Base-by-base conservation (phyloP, 2,797 vertebrate genomes). In the Anniella stebbinsi region DNA sequence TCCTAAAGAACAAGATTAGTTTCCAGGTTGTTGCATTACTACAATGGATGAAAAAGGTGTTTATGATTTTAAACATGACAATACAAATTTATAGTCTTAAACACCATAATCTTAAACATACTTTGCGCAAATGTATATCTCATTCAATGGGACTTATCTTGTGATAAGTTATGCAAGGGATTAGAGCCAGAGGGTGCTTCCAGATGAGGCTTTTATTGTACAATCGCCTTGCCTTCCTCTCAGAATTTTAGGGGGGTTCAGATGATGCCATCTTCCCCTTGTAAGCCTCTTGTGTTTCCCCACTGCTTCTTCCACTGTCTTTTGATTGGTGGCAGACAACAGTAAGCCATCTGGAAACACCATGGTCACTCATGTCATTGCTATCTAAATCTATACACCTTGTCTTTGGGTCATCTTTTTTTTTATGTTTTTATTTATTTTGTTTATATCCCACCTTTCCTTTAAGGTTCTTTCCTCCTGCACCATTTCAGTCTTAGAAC, bases 1-100 rank as follows among this genome's bases (percentile, higher is more conserved):
- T 93, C 99, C 99, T 99, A 88, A 92, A 93, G 23, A 92, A 94
- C 80, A 91, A 92, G 63, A 82, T 82, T 28, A 94, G 87, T 92
- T 91, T 3, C 54, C 36, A 60, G 36, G 17, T 30, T 80, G 33
- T 38, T 51, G 69, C 41, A 72, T 80, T 70, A 72, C 25, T 81
- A 54, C 17, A 25, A 41, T 18, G 13, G 6, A 83, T 5, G 18
- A 28, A 57, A 28, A 57, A 51, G 17, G 51, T 23, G 15, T 54
- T 38, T 33, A 72, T 33, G 38, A 66, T 38, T 41, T 23, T 63
- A 63, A 30, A 41, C 70, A 4, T 86, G 54, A 72, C 3, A 5
- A 33, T 41, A 51, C 13, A 51, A 30, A 3, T 33, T 15, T 80
- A 51, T 30, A 3, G 33, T 69, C 45, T 76, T 38, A 57, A 80